A percentile compares a stretch with the other conserved stretches of the same genome.
Evolutionary conservation across 2,113 vertebrate species (phyloP).

Genomic region (Pitta sordida): DNA sequence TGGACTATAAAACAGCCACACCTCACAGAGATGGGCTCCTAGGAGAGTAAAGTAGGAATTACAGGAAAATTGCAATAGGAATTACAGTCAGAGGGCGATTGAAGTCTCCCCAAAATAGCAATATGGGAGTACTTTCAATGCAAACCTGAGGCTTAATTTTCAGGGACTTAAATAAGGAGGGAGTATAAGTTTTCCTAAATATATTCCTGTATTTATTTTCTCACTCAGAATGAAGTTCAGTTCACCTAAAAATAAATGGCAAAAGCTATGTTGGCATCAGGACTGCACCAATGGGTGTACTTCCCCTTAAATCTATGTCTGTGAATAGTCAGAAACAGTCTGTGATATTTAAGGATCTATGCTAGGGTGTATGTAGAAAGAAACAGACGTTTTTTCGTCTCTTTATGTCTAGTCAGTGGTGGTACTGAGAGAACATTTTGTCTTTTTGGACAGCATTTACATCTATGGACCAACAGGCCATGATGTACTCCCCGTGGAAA

Average conservation of each 20-base stretch:
- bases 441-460: not conserved
- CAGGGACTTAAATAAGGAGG: not conserved
- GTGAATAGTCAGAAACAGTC: not conserved
- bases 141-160: not conserved
- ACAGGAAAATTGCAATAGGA: not conserved
- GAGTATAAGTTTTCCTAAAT: not conserved
- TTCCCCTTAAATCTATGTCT: slow-evolving; percentile 2
- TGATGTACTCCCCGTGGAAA: not conserved
- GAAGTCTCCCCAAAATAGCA: not conserved
- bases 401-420: not conserved
- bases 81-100: not conserved
- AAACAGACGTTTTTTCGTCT: not conserved
- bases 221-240: not conserved
- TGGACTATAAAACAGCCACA: rapidly evolving
- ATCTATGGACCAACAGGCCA: not conserved
- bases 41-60: not conserved
- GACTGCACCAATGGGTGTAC: not conserved
- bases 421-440: not conserved
- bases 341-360: not conserved
- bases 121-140: not conserved
- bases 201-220: not conserved
- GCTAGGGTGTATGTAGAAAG: not conserved
- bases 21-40: not conserved
- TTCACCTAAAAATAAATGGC: slow-evolving; percentile 42
- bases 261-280: not conserved